phyloP scores from a whole-genome alignment of 2,797 vertebrate species.

The Neosalanx taihuensis region DNA sequence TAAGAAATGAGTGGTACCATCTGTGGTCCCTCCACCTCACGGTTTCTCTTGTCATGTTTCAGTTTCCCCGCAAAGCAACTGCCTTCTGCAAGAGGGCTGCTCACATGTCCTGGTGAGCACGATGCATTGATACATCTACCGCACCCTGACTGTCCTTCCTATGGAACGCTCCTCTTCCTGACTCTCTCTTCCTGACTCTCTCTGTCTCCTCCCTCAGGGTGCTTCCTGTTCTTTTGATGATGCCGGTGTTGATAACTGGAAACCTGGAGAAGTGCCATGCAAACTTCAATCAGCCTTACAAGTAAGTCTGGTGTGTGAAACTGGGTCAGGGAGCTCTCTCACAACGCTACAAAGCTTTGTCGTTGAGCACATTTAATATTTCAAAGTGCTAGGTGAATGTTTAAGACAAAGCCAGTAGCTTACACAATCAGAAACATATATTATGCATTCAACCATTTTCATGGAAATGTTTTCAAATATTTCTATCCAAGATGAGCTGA shows the following conservation, averaged over 20 bases:
- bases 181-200: conserved; percentile 16
- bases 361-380: too few species aligned
- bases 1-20: too few species aligned
- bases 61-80: conserved; percentile 61
- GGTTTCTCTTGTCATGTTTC: conserved; percentile 7
- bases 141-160: too few species aligned
- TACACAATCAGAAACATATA: too few species aligned
- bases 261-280: conserved; percentile 75
- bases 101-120: conserved; percentile 74
- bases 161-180: background rate
- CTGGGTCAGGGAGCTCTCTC: background rate
- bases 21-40: too few species aligned
- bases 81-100: conserved; percentile 57
- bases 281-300: conserved; percentile 80
- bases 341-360: too few species aligned
- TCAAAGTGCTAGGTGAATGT: too few species aligned
- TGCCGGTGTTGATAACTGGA: conserved; percentile 78
- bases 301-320: conserved; percentile 65
- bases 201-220: conserved; percentile 61
- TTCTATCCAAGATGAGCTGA: background rate
- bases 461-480: too few species aligned
- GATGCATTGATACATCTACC: background rate
- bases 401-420: too few species aligned
- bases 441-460: too few species aligned
- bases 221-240: conserved; percentile 79